A percentile compares a stretch with the other conserved stretches of the same genome.
These are phyloP conservation scores for Melanogrammus aeglefinus DNA, from an alignment of 2,797 vertebrate species.

Conservation along the genomic window DNA sequence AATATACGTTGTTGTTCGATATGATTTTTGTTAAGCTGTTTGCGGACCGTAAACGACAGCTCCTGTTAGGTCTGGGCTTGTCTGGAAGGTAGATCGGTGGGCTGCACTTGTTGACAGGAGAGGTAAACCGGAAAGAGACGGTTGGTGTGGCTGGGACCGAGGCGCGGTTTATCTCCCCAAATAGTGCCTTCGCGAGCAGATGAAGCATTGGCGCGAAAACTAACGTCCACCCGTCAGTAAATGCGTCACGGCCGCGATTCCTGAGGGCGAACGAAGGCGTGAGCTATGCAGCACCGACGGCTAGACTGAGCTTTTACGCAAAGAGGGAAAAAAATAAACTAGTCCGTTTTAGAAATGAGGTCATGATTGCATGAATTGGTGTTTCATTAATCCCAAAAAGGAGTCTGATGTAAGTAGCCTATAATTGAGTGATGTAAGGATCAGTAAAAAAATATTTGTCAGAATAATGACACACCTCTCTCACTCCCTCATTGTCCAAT, in stretches of 20 bases:
- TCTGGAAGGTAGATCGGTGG: conserved; percentile 28
- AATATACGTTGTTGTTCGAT: conserved; percentile 1
- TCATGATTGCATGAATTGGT: too few relatives aligned
- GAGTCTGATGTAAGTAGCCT: neutral
- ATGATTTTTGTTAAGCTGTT: conserved; percentile 7
- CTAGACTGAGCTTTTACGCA: conserved; percentile 34
- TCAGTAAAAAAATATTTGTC: neutral
- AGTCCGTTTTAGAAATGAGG: too few relatives aligned
- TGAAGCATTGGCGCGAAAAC: conserved; percentile 83
- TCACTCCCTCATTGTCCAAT: neutral
- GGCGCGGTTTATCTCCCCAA: conserved; percentile 74
- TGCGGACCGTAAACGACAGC: conserved; percentile 7
- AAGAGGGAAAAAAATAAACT: neutral
- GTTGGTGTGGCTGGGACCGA: conserved; percentile 57
- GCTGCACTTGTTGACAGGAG: conserved; percentile 40
- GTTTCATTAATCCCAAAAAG: too few relatives aligned
- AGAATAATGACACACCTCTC: neutral
- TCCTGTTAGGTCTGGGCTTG: conserved; percentile 31
- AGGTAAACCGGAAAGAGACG: conserved; percentile 45
- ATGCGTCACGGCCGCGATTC: conserved; percentile 72
- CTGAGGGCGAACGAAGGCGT: conserved; percentile 42
- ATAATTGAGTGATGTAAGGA: neutral
- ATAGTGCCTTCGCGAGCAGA: conserved; percentile 69
- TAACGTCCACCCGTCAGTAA: conserved; percentile 73
- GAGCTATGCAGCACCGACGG: conserved; percentile 23